Percentiles rank a stretch among this genome's conserved stretches.
phyloP scores from a whole-genome alignment of 2,797 vertebrate species.

The Tympanoctomys barrerae region DNA sequence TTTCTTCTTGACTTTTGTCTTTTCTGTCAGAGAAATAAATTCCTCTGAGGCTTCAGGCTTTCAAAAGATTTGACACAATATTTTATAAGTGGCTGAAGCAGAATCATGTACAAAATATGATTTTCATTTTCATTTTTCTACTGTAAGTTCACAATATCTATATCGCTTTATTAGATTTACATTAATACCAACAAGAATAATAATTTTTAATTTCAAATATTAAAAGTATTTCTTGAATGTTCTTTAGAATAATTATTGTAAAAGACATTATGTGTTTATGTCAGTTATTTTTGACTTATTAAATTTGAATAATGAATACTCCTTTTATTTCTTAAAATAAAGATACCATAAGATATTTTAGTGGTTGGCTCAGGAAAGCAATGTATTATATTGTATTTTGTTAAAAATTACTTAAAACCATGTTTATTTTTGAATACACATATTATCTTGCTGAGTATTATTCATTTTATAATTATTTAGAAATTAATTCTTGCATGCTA shows the following conservation, averaged over 20 bases:
- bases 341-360: neutral
- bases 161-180: neutral
- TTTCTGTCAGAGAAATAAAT: slow-evolving; percentile 69
- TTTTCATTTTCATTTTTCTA: neutral
- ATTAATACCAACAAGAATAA: no score
- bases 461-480: neutral
- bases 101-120: neutral
- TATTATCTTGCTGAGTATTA: neutral
- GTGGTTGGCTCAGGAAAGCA: neutral
- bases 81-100: slow-evolving; percentile 57
- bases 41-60: slow-evolving; percentile 59
- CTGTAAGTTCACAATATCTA: neutral
- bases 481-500: neutral
- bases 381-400: neutral
- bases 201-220: neutral
- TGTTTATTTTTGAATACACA: neutral
- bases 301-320: neutral
- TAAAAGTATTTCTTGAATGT: neutral
- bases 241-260: neutral
- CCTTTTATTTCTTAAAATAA: slow-evolving; percentile 12
- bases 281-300: neutral
- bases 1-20: slow-evolving; percentile 60
- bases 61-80: slow-evolving; percentile 70
- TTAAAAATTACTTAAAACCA: neutral
- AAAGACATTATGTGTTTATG: neutral